Evolutionary conservation across 2,888 invertebrate species (phyloP).

Genomic region (Halictus ligatus): DNA sequence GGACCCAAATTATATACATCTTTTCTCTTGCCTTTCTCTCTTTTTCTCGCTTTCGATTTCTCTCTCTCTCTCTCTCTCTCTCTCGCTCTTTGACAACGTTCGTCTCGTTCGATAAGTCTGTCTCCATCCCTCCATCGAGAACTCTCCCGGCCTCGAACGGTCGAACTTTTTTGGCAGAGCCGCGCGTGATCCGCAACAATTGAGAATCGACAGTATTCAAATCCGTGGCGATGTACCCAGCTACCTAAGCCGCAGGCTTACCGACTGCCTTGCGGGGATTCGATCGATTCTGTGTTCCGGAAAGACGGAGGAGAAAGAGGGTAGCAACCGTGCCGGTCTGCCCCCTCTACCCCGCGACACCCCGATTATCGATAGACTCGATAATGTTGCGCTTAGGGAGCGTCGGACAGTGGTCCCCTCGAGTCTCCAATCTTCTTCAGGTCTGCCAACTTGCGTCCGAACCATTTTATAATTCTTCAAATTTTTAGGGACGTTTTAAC

Average conservation of each 20-base stretch:
- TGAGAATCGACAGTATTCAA: constrained; percentile 80
- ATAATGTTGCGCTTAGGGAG: constrained; percentile 22
- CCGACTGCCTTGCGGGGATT: constrained; percentile 65
- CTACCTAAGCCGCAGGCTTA: constrained; percentile 64
- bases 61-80: constrained; percentile 45
- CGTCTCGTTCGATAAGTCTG: background rate
- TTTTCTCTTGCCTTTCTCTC: constrained; percentile 54
- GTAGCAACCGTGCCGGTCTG: constrained; percentile 19
- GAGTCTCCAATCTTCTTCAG: background rate
- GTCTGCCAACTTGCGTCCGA: background rate
- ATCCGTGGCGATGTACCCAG: constrained; percentile 72
- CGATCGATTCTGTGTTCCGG: constrained; percentile 75
- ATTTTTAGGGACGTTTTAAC: background rate
- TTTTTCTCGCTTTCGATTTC: background rate
- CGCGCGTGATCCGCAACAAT: constrained; percentile 77
- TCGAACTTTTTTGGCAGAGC: constrained; percentile 44
- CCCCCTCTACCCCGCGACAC: background rate
- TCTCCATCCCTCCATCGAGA: constrained; percentile 7
- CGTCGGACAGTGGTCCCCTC: background rate
- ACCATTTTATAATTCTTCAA: background rate
- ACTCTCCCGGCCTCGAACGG: background rate
- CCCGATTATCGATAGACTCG: constrained; percentile 42
- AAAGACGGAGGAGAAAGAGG: constrained; percentile 56
- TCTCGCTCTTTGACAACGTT: constrained; percentile 8
- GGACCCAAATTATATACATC: constrained; percentile 79